Base-by-base conservation (phyloP, 1,140 invertebrate species). In the Cepaea nemoralis region DNA sequence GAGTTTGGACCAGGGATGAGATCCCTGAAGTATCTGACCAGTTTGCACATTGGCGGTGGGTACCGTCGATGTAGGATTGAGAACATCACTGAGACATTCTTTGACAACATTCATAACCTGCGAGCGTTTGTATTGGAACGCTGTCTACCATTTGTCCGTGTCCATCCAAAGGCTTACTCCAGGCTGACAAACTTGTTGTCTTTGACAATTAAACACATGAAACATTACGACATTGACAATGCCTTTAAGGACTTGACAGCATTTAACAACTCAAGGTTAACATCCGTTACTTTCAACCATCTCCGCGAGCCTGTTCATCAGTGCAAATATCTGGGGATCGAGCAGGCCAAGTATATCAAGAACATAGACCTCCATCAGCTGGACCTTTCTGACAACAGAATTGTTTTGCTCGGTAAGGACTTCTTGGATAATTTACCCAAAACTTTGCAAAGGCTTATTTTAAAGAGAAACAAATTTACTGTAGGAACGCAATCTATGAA, bases 61-160 rank as follows among this genome's bases (percentile, higher is more conserved):
- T n/a, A n/a, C n/a, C n/a, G n/a, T n/a, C 5, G 22, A 1, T 70
- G 69, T 40, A 10, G 8, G 2, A 40, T 70, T 10, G 40, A 39
- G 39, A 70, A 40, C 19, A 70, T 70, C 19, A 70, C 22, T 39
- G 35, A 39, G 24, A 70, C 69, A 40, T 70, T 70, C 24, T 70
- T 70, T 27, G 22, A 70, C 0, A 70, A 70, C 69, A 39, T 70
- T n/a, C 69, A 35, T 3, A 22, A 70, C 19, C 16, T 70, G n/a
- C 35, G 22, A 37, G 39, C 35, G 6, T 70, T 70, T 40, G 0
- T 40, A 8, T 16, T 70, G 16, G 22, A 40, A 8, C 10, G 0
- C 27, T 70, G 69, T 70, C 6, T 16, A 35, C 1, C 19, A 3
- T 55, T 70, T 1, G 24, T 39, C 0, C 12, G 10, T 39, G 37